These are phyloP conservation scores for Chlorops oryzae DNA, from an alignment of 1,140 invertebrate genomes.

Conservation along the genomic window DNA sequence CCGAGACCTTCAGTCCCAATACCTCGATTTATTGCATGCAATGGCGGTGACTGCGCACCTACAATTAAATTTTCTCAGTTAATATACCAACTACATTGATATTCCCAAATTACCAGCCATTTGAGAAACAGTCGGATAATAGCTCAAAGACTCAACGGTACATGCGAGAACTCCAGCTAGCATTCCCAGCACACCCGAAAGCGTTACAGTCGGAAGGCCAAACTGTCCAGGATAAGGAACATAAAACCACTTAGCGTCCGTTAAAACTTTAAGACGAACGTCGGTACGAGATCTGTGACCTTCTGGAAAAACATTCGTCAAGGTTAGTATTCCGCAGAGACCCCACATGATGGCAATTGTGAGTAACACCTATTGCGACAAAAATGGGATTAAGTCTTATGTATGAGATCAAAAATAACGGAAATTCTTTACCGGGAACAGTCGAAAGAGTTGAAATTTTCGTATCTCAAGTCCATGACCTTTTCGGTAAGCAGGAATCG, in stretches of 20 bases:
- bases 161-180: conserved; percentile 77
- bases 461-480: conserved; percentile 54
- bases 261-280: conserved; percentile 64
- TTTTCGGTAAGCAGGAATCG: conserved; percentile 57
- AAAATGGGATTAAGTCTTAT: neutral
- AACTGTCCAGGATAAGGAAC: conserved; percentile 86
- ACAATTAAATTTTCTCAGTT: conserved; percentile 15
- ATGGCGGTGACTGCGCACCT: conserved; percentile 73
- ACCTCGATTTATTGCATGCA: conserved; percentile 81
- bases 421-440: conserved; percentile 65
- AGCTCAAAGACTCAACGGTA: conserved; percentile 80
- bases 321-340: conserved; percentile 68
- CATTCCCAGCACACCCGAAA: conserved; percentile 68
- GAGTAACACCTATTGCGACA: conserved; percentile 60
- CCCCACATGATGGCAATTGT: conserved; percentile 76
- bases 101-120: conserved; percentile 62
- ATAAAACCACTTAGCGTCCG: conserved; percentile 73
- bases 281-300: conserved; percentile 74
- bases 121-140: conserved; percentile 80
- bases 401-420: neutral
- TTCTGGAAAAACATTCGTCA: conserved; percentile 57
- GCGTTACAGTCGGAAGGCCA: conserved; percentile 68
- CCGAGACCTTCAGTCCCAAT: conserved; percentile 79
- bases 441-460: conserved; percentile 70
- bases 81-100: conserved; percentile 12